Evolutionary conservation across 2,888 invertebrate species (phyloP).

Genomic region (Ferdinandea cuprea): DNA sequence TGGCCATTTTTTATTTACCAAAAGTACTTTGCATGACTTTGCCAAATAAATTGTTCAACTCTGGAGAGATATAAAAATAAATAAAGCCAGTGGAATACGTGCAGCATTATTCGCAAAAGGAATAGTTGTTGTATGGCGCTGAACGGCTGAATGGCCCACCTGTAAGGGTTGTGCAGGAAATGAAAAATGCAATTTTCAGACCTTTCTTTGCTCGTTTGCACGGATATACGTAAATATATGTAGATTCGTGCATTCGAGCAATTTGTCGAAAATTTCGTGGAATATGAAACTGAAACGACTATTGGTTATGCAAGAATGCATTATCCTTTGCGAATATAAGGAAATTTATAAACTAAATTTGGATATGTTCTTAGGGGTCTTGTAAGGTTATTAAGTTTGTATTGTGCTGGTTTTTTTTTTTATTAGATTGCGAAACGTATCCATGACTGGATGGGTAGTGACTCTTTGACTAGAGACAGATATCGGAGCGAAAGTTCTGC

Average conservation of each 20-base stretch:
- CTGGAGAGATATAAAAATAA: constrained; percentile 19
- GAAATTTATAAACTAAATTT: neutral
- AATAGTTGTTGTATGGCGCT: too few species aligned
- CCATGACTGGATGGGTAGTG: too few species aligned
- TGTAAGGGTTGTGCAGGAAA: constrained; percentile 53
- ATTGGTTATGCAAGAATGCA: constrained; percentile 20
- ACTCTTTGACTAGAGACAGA: too few species aligned
- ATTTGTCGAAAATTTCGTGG: constrained; percentile 38
- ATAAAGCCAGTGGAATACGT: constrained; percentile 40
- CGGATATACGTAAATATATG: neutral
- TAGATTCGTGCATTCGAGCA: constrained; percentile 56
- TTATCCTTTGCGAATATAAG: neutral
- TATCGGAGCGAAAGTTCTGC: too few species aligned
- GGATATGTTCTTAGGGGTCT: neutral
- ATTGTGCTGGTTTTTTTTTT: too few species aligned
- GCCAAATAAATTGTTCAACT: constrained; percentile 66
- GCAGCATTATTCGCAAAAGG: constrained; percentile 31
- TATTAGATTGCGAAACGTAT: too few species aligned
- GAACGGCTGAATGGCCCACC: neutral
- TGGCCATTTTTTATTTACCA: constrained; percentile 12
- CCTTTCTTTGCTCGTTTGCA: constrained; percentile 23
- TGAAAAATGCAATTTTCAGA: constrained; percentile 70
- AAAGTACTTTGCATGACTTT: constrained; percentile 67
- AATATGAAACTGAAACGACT: constrained; percentile 14
- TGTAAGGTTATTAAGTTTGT: too few species aligned